A percentile compares a stretch with the other conserved stretches of the same genome.
phyloP scores from a whole-genome alignment of 92 coral and sea anemone genomes.

The Parazoanthus darwini region DNA sequence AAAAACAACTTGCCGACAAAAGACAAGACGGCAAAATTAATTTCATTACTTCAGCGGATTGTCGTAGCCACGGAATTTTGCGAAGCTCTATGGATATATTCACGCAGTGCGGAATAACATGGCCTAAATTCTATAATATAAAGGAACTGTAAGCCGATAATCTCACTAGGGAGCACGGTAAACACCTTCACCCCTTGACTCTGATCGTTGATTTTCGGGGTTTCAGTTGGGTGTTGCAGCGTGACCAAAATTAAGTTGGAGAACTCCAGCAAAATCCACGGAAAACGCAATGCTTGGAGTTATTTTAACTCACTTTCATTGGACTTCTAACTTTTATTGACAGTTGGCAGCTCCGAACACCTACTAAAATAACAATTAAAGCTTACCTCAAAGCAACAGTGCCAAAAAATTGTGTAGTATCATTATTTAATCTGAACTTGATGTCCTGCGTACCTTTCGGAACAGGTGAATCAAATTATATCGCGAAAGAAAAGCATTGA shows the following conservation, averaged over 20 bases:
- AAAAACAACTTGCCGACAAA: background rate
- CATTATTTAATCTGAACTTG: constrained; percentile 62
- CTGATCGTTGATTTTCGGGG: background rate
- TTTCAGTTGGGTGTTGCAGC: background rate
- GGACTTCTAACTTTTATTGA: constrained; percentile 32
- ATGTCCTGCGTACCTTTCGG: constrained; percentile 28
- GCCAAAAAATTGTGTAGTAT: constrained; percentile 43
- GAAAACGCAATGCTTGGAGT: background rate
- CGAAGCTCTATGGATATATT: background rate
- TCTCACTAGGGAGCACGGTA: background rate
- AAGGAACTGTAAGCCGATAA: background rate
- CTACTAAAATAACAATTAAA: constrained; percentile 73
- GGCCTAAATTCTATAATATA: constrained; percentile 15
- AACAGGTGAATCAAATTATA: constrained; percentile 64
- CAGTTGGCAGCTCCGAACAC: constrained; percentile 24
- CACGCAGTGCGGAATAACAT: constrained; percentile 21
- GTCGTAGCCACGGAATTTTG: constrained; percentile 14
- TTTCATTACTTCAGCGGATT: constrained; percentile 4
- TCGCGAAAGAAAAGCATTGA: constrained; percentile 46
- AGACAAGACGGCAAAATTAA: background rate
- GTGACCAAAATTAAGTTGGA: background rate
- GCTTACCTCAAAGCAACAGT: constrained; percentile 61
- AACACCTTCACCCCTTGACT: constrained; percentile 23
- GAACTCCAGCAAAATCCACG: background rate
- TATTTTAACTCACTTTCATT: constrained; percentile 5